Evolutionary conservation across 1,140 invertebrate species (phyloP), one percentile per base, ranked within the genome.

Genomic region (Hypsibius dujardini): DNA sequence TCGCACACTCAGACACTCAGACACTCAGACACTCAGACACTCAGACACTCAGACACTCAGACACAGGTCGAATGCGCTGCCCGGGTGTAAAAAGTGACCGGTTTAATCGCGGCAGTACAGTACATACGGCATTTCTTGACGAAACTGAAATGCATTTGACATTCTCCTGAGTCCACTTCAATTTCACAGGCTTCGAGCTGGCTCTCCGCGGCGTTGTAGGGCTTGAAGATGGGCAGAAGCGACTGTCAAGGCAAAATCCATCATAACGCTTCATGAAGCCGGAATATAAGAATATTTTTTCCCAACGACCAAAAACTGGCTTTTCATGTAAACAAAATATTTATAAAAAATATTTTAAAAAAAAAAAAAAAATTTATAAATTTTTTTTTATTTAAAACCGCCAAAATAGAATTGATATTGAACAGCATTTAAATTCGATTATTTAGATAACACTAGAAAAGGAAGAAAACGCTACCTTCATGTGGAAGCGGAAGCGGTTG

Each of bases 311-410:
- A 28, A 28, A 28, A 28, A 28, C 28, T 28, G 28, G 28, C 28
- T 28, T 28, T 28, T 28, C 0, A 28, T 28, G 28, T 28, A 28
- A 28, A 28, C 28, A 28, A 28, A 28, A 28, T 28, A 28, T 28
- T 28, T 28, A 28, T 28, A 0, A 28, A 28, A 28, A 28, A 28
- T 28, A 28, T 28, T 28, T 28, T 28, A 28, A 28, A 28, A 28
- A 28, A n/a, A n/a, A n/a, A n/a, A n/a, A n/a, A n/a, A 56, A 56
- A 56, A 56, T n/a, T 56, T 56, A 56, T 56, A 56, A 56, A 56
- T 56, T n/a, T 56, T 12, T 12, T 56, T 56, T 12, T n/a, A 56
- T n/a, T 56, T 56, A 56, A 56, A 12, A n/a, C n/a, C n/a, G n/a
- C 7, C 50, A 56, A 7, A 28, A 28, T 28, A 28, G 50, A 56